Evolutionary conservation across 1,140 invertebrate species (phyloP), one percentile per base, ranked within the genome.

Genomic region (Lerema accius): DNA sequence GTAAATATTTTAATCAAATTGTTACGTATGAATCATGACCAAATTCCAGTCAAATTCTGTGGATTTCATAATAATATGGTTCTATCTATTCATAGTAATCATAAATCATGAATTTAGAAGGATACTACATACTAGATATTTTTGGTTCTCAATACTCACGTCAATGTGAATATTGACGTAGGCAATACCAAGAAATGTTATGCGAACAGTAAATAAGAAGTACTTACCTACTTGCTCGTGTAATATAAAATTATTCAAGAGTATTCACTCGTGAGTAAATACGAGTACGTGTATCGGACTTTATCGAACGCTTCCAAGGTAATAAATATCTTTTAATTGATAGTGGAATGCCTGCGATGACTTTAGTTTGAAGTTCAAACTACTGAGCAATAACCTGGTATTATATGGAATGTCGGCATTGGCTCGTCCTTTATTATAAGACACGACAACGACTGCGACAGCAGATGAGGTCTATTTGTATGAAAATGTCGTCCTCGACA

Each of bases 81-180:
- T n/a, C n/a, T n/a, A n/a, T n/a, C n/a, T n/a, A n/a, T n/a, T n/a
- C n/a, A n/a, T n/a, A n/a, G n/a, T n/a, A n/a, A n/a, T n/a, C n/a
- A 56, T 56, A 56, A 56, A 56, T 56, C 23, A 42, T 43, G 5
- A 23, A 13, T 42, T 39, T 28, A 39, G 17, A 43, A 26, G 39
- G 15, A 55, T 11, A 11, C 35, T 42, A 23, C 19, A 53, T 40
- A 19, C 46, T 7, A 42, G 50, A 55, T 55, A 55, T 55, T 55
- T 55, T 55, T 42, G 37, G 50, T 39, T 40, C 37, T 40, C 50
- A 11, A 53, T 37, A 40, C 13, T 23, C 39, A 53, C 11, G 37
- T 53, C 35, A 17, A 53, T 53, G 37, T 42, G 35, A 23, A 19
- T 23, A 55, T 55, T 55, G 51, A 55, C 51, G 51, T 55, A 55